These are phyloP conservation scores for Dromas ardeola DNA, from an alignment of 2,113 vertebrate genomes.

Conservation along the genomic window DNA sequence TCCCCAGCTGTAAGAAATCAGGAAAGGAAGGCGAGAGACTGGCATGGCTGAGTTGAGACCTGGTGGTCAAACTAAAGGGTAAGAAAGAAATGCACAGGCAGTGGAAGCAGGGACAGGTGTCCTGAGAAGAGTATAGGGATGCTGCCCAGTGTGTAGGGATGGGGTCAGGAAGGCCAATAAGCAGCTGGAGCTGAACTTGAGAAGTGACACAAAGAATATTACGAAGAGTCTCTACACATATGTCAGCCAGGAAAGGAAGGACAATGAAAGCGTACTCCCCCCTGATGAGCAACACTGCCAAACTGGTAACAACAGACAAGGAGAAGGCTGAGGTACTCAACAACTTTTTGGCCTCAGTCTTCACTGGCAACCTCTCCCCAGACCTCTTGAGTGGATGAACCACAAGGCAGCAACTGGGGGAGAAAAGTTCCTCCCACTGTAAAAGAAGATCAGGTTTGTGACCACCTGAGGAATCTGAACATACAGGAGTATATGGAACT, in stretches of 20 bases:
- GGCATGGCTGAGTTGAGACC: not conserved
- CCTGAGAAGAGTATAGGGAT: not conserved
- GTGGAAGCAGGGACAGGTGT: not conserved
- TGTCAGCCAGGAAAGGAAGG: not conserved
- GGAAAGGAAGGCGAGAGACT: not conserved
- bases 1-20: not conserved
- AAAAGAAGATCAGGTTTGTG: not conserved
- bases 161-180: not conserved
- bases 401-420: not conserved
- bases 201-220: not conserved
- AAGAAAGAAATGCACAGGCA: not conserved
- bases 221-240: not conserved
- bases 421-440: not conserved
- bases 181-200: not conserved
- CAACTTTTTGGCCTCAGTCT: not conserved
- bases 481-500: not conserved
- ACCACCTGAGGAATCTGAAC: not conserved
- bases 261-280: not conserved
- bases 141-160: no score
- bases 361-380: not conserved
- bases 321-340: not conserved
- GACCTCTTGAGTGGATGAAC: not conserved
- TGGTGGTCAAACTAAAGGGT: not conserved
- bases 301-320: not conserved
- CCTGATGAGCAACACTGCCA: not conserved